Base-by-base conservation (phyloP, 2,888 invertebrate genomes). In the Merodon equestris region DNA sequence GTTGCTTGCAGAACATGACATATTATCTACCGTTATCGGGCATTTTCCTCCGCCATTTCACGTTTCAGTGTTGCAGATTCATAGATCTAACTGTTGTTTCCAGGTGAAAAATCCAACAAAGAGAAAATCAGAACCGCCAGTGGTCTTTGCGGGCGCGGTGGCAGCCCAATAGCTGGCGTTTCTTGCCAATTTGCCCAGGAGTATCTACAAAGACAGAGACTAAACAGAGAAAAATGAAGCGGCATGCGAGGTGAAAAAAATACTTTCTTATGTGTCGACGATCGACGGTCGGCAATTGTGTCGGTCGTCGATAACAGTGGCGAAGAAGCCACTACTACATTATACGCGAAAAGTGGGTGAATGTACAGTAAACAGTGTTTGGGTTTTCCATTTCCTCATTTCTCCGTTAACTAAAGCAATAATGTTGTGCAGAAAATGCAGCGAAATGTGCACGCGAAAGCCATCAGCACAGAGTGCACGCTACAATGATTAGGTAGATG, bases 301-400 rank as follows among this genome's bases (percentile, higher is more conserved):
- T 12, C 15, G 15, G 53, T 1, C 18, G 66, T 12, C 13, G 48
- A 13, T 9, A 38, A 18, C 7, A 47, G 18, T 9, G 36, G 17
- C 17, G 60, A 13, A 17, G 40, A 63, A 70, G 44, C 50, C 34
- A 68, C 27, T 7, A 27, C 27, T 4, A 54, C 54, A 57, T 50
- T 63, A 54, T 61, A 53, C 44, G 64, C 73, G 84, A 86, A 87
- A 87, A 87, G 87, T 87, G 87, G 87, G 87, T 87, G 87, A 87
- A 87, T 87, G 87, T 87, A 87, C 87, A 87, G 87, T 87, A 86
- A 87, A 64, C 79, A 79, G 73, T 86, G 84, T 87, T 87, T 85
- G 84, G 84, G 83, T 83, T 83, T 83, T 71, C 70, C 85, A 84
- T 86, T 86, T 87, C 86, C 86, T 86, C 86, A 86, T 86, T 86